Evolutionary conservation across 1,140 invertebrate species (phyloP), one percentile per base, ranked within the genome.

Genomic region (Meloidogyne exigua): DNA sequence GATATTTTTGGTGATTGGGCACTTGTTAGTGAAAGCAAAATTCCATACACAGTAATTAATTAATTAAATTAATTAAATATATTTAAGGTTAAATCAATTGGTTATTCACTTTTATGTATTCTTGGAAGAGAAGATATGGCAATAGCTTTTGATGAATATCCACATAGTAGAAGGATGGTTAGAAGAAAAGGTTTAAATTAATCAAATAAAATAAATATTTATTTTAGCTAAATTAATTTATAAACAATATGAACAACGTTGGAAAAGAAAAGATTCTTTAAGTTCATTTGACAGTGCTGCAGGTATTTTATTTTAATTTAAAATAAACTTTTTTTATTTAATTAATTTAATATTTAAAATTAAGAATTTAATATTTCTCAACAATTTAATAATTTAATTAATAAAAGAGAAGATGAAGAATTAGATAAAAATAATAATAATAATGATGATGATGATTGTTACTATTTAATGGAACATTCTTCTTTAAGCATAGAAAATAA

Each of bases 1-100:
- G 42, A 25, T 36, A 65, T 73, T 15, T 73, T 26, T 36, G 72
- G 72, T 21, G 72, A 73, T 73, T 73, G 72, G 72, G 71, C 72
- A 39, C 57, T 73, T 62, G 57, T 73, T 25, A 73, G 49, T 65
- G 72, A 65, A 39, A 36, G 11, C 13, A 23, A 36, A 1, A 39
- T 39, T 25, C 72, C 72, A 32, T 32, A 73, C 23, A 73, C 72
- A 7, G 72, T 73, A 32, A 73, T 3, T 32, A 32, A 32, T 32
- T 32, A 32, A 32, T n/a, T n/a, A n/a, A n/a, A n/a, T n/a, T n/a
- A n/a, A n/a, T n/a, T n/a, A n/a, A n/a, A n/a, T n/a, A n/a, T n/a
- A n/a, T n/a, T 32, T 32, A 32, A 73, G 71, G 39, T 73, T 7
- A 44, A 57, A 15, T 73, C 71, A 18, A 49, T 73, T 18, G 72